phyloP scores from a whole-genome alignment of 2,797 vertebrate species.

The Benthosema pterotum region DNA sequence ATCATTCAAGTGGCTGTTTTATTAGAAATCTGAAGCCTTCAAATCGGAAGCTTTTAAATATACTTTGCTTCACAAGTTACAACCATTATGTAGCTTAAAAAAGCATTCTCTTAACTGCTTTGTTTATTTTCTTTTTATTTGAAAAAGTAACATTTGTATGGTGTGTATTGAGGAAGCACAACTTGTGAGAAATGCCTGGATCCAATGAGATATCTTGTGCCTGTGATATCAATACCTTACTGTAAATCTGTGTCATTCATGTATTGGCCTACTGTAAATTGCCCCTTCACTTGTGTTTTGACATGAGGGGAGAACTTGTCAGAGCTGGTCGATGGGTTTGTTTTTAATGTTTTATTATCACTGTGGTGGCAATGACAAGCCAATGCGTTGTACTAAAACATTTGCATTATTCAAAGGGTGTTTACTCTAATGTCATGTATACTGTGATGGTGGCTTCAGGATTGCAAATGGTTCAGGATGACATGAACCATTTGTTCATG shows the following conservation, averaged over 20 bases:
- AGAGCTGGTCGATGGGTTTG: not conserved
- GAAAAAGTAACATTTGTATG: too few relatives aligned
- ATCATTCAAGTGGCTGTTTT: slow-evolving; percentile 53
- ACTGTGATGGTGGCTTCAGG: not conserved
- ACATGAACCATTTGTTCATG: not conserved
- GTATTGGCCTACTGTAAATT: not conserved
- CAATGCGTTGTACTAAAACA: slow-evolving; percentile 29
- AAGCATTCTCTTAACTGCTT: too few relatives aligned
- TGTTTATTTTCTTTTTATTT: too few relatives aligned
- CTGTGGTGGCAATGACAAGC: slow-evolving; percentile 2
- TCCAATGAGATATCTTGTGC: too few relatives aligned
- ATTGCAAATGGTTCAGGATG: not conserved
- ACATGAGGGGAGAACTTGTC: not conserved
- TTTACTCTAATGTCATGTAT: not conserved
- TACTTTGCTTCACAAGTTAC: too few relatives aligned
- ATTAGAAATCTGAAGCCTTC: slow-evolving; percentile 63
- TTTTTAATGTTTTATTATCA: slow-evolving; percentile 11
- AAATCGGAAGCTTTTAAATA: slow-evolving; percentile 55
- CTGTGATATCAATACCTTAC: too few relatives aligned
- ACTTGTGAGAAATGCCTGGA: too few relatives aligned
- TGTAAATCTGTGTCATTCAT: too few relatives aligned
- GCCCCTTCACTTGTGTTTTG: not conserved
- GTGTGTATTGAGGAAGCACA: too few relatives aligned
- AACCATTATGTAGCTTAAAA: too few relatives aligned
- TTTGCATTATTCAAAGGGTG: not conserved